phyloP scores from a whole-genome alignment of 2,113 vertebrate species.

The Grantiella picta region DNA sequence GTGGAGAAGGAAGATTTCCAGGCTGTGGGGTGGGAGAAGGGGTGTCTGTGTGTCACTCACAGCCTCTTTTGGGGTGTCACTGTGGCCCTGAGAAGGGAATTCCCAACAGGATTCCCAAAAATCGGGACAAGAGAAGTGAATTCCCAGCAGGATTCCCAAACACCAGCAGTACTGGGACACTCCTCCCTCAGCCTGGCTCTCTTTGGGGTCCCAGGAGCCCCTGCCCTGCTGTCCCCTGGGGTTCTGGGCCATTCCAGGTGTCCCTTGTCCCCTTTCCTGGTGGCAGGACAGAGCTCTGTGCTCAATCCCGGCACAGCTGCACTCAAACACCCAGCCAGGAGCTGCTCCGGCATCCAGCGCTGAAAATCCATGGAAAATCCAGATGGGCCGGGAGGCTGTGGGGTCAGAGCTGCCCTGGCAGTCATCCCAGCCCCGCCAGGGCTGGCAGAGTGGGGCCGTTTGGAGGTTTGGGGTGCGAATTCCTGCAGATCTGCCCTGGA shows the following conservation, averaged over 20 bases:
- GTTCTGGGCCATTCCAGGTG: background rate
- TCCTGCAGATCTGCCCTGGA: background rate
- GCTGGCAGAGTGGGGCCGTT: rapidly evolving
- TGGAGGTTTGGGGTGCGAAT: background rate
- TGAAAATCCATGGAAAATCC: background rate
- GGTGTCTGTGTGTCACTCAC: background rate
- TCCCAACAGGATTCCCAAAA: background rate
- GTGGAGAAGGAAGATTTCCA: too few relatives aligned
- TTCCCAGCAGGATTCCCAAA: background rate
- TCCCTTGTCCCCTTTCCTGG: rapidly evolving
- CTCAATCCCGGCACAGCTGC: background rate
- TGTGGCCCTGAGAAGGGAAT: background rate
- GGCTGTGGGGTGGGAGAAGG: background rate
- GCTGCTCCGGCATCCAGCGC: background rate
- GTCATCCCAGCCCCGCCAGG: background rate
- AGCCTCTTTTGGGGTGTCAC: background rate
- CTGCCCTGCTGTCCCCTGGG: rapidly evolving
- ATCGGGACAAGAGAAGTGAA: rapidly evolving
- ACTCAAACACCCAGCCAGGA: background rate
- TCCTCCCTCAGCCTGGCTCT: background rate
- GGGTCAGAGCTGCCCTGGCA: background rate
- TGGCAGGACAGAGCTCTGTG: background rate
- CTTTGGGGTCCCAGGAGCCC: rapidly evolving
- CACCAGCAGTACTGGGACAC: rapidly evolving
- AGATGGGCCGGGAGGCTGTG: background rate